Evolutionary conservation across 2,888 invertebrate genomes (phyloP), one percentile per base, ranked within the genome.

Genomic region (Drosophila atripex): DNA sequence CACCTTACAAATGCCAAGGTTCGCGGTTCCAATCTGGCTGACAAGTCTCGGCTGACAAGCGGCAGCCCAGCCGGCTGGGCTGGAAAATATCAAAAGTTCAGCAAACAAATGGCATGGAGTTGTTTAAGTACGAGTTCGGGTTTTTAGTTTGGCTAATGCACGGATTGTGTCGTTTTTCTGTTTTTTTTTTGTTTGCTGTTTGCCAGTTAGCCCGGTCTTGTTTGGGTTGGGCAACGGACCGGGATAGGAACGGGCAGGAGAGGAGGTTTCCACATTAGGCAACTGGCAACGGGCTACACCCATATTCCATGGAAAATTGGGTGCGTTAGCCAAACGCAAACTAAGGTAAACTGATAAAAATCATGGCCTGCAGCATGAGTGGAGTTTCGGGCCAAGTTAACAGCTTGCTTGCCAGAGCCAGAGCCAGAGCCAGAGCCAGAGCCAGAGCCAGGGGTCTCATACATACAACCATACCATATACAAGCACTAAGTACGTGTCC

Each of bases 281-380:
- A 63, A 64, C 64, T 38, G 53, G 46, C 30, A 38, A 49, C 54
- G 39, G 64, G 50, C 61, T 47, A 80, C 85, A 82, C 79, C 80
- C 79, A 80, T 73, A 61, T 82, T 80, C 69, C 73, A 65, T 72
- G 64, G 80, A 71, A 71, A 65, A 60, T 88, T 84, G 85, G 88
- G 87, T 86, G 88, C 88, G 88, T 84, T 88, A 70, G 87, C 75
- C 80, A 80, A 84, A 84, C 87, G 88, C 51, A 75, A 60, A 66
- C 52, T 46, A 57, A 59, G 51, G 54, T 52, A 61, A 70, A 39
- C 85, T 76, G 84, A 84, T 88, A 80, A 78, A 86, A 88, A 86
- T 86, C 87, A 65, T 71, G 75, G 75, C 77, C 63, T 77, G 75
- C 53, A 77, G 66, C 56, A 30, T 47, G 60, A 60, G 63, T 46